Percentiles rank a stretch among this genome's conserved stretches.
phyloP scores from a whole-genome alignment of 1,140 invertebrate genomes.

The Caenorhabditis latens region DNA sequence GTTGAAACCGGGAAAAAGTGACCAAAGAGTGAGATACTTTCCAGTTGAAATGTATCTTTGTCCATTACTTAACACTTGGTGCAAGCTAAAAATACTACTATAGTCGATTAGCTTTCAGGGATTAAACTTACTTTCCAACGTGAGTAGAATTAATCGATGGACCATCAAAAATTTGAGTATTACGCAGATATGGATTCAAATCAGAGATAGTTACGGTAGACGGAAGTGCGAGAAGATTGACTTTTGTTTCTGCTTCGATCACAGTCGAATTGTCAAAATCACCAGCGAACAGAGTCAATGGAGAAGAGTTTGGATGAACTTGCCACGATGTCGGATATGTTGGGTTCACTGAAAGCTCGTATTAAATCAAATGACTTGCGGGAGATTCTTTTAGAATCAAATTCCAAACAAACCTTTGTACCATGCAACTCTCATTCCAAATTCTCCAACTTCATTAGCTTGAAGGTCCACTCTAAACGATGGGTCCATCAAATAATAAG shows the following conservation, averaged over 20 bases:
- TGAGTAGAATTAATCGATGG: background rate
- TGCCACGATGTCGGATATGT: background rate
- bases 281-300: background rate
- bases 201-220: background rate
- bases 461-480: background rate
- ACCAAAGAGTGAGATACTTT: background rate
- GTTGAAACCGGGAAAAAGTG: background rate
- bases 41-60: background rate
- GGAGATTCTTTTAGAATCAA: too few relatives aligned
- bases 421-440: background rate
- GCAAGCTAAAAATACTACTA: background rate
- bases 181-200: background rate
- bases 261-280: constrained; percentile 9
- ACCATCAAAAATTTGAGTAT: constrained; percentile 6
- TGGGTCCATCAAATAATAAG: background rate
- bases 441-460: background rate
- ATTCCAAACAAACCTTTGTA: background rate
- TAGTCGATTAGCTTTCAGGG: background rate
- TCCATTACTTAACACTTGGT: background rate
- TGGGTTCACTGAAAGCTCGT: constrained; percentile 14
- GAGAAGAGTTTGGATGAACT: constrained; percentile 9
- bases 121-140: background rate
- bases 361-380: background rate
- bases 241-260: background rate
- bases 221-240: background rate